phyloP scores from a whole-genome alignment of 2,113 vertebrate species.

The Cololabis saira region DNA sequence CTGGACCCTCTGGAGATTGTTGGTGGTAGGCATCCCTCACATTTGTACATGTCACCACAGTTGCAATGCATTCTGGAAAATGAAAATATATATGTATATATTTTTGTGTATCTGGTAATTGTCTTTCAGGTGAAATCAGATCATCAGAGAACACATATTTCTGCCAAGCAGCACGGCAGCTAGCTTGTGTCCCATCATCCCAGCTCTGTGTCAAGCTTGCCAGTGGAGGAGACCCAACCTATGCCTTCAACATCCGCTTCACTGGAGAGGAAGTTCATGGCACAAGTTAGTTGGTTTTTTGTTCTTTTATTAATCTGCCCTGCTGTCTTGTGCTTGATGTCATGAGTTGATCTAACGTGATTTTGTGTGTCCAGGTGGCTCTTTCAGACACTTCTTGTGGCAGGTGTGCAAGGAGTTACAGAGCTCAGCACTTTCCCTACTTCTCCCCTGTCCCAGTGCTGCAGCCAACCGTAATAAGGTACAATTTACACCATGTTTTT shows the following conservation, averaged over 20 bases:
- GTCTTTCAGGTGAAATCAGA: slow-evolving; percentile 88
- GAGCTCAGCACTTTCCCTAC: slow-evolving; percentile 93
- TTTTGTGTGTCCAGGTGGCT: slow-evolving; percentile 87
- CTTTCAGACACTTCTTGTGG: slow-evolving; percentile 98
- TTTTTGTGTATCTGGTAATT: not conserved
- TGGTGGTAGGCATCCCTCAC: slow-evolving; percentile 82
- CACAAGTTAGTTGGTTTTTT: slow-evolving; percentile 87
- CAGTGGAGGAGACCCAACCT: slow-evolving; percentile 95
- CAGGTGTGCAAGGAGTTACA: slow-evolving; percentile 98
- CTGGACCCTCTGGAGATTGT: slow-evolving; percentile 96
- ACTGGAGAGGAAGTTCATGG: slow-evolving; percentile 97
- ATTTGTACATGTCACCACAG: not conserved
- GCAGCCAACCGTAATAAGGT: slow-evolving; percentile 98
- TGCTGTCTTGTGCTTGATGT: not conserved
- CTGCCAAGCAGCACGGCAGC: slow-evolving; percentile 94
- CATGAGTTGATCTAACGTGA: not conserved
- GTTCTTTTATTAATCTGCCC: not conserved
- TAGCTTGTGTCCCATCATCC: slow-evolving; percentile 92
- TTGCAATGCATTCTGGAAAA: not conserved
- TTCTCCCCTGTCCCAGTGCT: slow-evolving; percentile 93
- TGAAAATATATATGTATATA: not conserved
- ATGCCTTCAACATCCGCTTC: slow-evolving; percentile 98
- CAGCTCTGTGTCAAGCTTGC: slow-evolving; percentile 97
- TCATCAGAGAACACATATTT: slow-evolving; percentile 96
- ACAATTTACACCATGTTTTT: not conserved